Evolutionary conservation across 1,140 invertebrate genomes (phyloP), one percentile per base, ranked within the genome.

Genomic region (Brachionus rubens): DNA sequence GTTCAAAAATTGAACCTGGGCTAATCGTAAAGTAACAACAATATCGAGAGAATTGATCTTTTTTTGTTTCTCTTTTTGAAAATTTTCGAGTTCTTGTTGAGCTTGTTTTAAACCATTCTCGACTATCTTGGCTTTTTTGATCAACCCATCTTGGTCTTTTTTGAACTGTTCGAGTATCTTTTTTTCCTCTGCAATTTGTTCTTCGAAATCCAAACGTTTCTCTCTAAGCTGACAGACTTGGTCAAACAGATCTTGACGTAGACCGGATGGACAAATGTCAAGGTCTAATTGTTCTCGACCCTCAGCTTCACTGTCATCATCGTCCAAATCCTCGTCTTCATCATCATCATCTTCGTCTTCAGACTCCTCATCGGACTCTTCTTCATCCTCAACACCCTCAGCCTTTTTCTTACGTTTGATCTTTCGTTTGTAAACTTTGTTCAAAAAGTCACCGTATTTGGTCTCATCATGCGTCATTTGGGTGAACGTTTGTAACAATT

Each of bases 361-460:
- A 67, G 82, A 83, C 21, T 84, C 83, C n/a, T 65, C 43, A 24
- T 84, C 82, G 28, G 81, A 81, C 59, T 78, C 83, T 84, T 62
- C 1, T 0, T 59, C 47, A 28, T 54, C 82, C 65, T 80, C 83
- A 47, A n/a, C 36, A 83, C 83, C 16, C 79, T 81, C n/a, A 78
- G 68, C 76, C 83, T 84, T 84, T 78, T 85, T 85, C n/a, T 80
- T 80, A 46, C 82, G 70, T 76, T 85, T 85, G 40, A 85, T 84
- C 78, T 89, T 91, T 81, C 91, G 92, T 77, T 89, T 90, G 79
- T 90, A 91, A 33, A 92, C 91, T 78, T 89, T 88, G 6, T 87
- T 87, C 28, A 92, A 81, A 80, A 91, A 92, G 77, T 90, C 88
- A 40, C 84, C 87, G 81, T 90, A 92, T 78, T 90, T 90, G 79